phyloP scores from a whole-genome alignment of 2,888 invertebrate species.

The Masnerella sp. region DNA sequence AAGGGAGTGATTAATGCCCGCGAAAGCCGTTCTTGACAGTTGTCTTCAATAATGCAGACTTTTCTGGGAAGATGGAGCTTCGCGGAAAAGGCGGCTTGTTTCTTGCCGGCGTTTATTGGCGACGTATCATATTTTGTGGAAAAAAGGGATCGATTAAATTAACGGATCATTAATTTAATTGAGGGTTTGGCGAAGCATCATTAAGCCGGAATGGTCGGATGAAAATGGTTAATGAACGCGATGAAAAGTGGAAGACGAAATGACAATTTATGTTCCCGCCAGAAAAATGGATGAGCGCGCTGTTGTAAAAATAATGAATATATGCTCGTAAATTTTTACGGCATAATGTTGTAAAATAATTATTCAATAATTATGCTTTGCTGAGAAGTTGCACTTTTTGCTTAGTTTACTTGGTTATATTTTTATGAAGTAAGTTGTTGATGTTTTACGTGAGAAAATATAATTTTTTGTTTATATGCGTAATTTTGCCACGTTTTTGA shows the following conservation, averaged over 20 bases:
- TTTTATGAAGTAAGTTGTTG: no score
- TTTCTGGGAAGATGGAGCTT: constrained; percentile 20
- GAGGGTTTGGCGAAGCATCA: neutral
- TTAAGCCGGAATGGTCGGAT: neutral
- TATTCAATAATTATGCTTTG: no score
- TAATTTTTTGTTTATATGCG: no score
- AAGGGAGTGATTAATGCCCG: constrained; percentile 39
- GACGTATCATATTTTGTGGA: neutral
- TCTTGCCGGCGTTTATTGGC: neutral
- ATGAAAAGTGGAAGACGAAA: neutral
- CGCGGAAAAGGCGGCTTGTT: constrained; percentile 26
- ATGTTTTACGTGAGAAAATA: no score
- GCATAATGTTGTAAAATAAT: no score
- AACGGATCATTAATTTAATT: neutral
- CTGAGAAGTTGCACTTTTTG: no score
- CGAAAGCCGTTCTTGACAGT: constrained; percentile 37
- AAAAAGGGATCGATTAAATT: neutral
- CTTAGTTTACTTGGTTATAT: no score
- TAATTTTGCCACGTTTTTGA: no score
- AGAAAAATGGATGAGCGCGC: no score
- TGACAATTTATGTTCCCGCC: no score
- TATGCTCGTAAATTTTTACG: no score
- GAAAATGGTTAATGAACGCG: neutral
- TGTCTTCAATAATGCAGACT: constrained; percentile 47
- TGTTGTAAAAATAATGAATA: no score